Evolutionary conservation across 2,797 vertebrate species (phyloP).

Genomic region (Phoxinus dragarum): DNA sequence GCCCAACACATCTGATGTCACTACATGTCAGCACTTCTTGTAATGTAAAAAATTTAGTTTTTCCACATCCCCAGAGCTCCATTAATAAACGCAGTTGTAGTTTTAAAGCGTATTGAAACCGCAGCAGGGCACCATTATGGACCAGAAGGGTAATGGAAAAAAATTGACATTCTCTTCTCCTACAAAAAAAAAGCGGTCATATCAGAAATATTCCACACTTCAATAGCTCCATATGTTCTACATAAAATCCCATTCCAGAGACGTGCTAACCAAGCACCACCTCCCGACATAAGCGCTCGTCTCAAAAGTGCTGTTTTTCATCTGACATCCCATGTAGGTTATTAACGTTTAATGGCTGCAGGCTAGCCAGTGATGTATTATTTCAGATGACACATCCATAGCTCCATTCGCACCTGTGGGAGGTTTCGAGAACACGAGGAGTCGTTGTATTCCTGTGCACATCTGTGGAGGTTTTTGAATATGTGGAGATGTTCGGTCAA

Average conservation of each 20-base stretch:
- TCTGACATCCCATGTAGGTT: conserved; percentile 33
- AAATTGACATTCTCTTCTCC: not conserved
- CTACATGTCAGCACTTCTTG: conserved; percentile 32
- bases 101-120: not conserved
- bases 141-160: conserved; percentile 21
- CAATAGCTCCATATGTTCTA: conserved; percentile 64
- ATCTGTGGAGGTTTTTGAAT: not conserved
- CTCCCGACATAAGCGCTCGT: conserved; percentile 21
- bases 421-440: conserved; percentile 67
- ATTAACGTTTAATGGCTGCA: conserved; percentile 44
- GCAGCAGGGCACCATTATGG: conserved; percentile 1
- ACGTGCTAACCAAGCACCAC: conserved; percentile 60
- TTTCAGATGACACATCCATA: conserved; percentile 59
- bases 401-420: conserved; percentile 63
- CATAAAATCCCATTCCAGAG: conserved; percentile 69
- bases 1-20: conserved; percentile 48
- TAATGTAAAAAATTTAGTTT: not conserved
- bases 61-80: conserved; percentile 1
- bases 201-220: conserved; percentile 42
- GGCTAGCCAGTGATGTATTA: conserved; percentile 47
- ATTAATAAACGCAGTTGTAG: conserved; percentile 12
- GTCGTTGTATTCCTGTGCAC: conserved; percentile 35
- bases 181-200: conserved; percentile 12
- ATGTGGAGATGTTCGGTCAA: conserved; percentile 25
- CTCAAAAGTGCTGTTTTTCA: conserved; percentile 35